Evolutionary conservation across 1,140 invertebrate genomes (phyloP), one percentile per base, ranked within the genome.

Genomic region (Plectrocnemia conspersa): DNA sequence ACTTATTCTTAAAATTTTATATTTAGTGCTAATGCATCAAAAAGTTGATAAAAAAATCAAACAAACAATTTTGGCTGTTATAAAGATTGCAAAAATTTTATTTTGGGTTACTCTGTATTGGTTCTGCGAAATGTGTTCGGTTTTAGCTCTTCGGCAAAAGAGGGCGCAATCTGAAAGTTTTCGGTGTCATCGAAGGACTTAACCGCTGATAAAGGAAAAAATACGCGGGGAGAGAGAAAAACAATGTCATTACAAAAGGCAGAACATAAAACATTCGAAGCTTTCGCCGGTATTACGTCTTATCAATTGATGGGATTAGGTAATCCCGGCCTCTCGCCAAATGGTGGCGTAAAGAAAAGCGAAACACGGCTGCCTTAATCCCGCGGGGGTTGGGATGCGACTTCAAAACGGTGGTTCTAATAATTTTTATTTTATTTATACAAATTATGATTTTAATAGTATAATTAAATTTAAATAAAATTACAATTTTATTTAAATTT

Each of bases 301-400:
- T 60, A 60, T 60, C 58, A 60, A 60, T 60, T 60, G 58, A 60
- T 60, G 53, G 53, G 58, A 60, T 60, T 60, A 60, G 53, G 58
- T 52, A 56, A 52, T 56, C 53, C 57, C 36, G 33, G 21, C 25
- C n/a, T 35, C 40, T 47, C 47, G 47, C 32, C 44, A 32, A 47
- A 36, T 27, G 47, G 11, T 48, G 54, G 32, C 41, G 44, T 33
- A 40, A 46, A 46, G 52, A 54, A 54, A 44, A 40, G 33, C 42
- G 53, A 36, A 29, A 29, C 53, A 35, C 19, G 23, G 10, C n/a
- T 6, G 27, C 22, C 24, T n/a, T 44, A 46, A 53, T 53, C 50
- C 49, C 36, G 16, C 3, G 24, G 36, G 49, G 23, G 35, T 11
- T 11, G 3, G 27, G 15, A 9, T 6, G 5, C 44, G 7, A 29